Conservation (phyloP, 2,113 vertebrate species). For the Pollachius pollachius region DNA sequence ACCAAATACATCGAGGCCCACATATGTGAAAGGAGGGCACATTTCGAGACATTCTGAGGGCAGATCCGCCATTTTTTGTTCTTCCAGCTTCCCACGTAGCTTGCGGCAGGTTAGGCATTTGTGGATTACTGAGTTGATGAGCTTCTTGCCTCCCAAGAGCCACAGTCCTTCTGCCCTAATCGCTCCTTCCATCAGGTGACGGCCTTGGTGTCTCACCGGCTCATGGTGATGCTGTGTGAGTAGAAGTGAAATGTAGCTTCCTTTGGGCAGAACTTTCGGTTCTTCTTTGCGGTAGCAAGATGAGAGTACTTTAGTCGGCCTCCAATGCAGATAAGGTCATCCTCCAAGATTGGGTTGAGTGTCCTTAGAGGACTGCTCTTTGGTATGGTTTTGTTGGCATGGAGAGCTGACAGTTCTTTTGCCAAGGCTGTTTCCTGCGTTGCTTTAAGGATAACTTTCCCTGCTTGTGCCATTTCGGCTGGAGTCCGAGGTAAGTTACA, state of each 20-base stretch:
- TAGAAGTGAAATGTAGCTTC: constrained; percentile 18
- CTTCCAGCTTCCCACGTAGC: constrained; percentile 8
- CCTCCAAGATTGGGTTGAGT: constrained; percentile 14
- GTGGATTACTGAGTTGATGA: constrained; percentile 26
- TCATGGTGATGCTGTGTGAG: constrained; percentile 20
- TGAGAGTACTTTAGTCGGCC: constrained; percentile 15
- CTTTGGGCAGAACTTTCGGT: neutral
- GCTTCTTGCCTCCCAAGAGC: constrained; percentile 9
- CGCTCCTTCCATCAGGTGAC: constrained; percentile 26
- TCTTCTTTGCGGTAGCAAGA: constrained; percentile 1
- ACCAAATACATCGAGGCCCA: constrained; percentile 11
- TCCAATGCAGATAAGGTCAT: constrained; percentile 7
- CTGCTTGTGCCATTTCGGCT: too few species aligned
- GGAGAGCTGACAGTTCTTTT: too few species aligned
- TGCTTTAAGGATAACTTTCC: too few species aligned
- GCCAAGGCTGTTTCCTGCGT: too few species aligned
- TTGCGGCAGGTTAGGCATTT: constrained; percentile 26
- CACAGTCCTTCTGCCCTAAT: constrained; percentile 22
- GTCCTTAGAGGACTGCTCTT: neutral
- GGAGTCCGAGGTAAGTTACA: constrained; percentile 11
- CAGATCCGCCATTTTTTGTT: constrained; percentile 12
- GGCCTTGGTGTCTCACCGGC: constrained; percentile 4
- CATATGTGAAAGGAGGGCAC: neutral
- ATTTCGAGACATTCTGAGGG: constrained; percentile 1
- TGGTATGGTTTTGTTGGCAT: neutral